Conservation (phyloP, 2,888 invertebrate genomes). For the Amitus sp. region DNA sequence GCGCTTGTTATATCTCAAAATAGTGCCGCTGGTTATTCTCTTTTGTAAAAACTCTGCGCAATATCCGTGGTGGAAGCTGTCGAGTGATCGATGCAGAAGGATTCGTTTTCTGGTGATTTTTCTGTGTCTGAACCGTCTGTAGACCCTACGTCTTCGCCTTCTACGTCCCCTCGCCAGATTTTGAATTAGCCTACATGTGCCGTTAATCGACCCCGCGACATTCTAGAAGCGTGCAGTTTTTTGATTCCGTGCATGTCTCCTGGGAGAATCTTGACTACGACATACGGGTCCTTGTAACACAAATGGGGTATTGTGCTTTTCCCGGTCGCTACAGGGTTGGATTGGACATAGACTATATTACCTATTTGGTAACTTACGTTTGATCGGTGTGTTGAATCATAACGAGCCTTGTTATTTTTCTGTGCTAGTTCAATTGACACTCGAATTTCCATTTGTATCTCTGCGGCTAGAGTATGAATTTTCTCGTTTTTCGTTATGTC, state of each 20-base stretch:
- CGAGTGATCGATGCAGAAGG: constrained; percentile 17
- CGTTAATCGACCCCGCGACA: neutral
- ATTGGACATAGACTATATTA: constrained; percentile 17
- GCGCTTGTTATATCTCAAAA: constrained; percentile 28
- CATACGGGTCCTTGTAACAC: constrained; percentile 14
- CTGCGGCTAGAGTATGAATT: constrained; percentile 1
- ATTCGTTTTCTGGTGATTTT: too few species aligned
- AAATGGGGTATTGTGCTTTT: constrained; percentile 19
- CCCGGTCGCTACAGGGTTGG: constrained; percentile 15
- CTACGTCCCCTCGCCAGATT: too few species aligned
- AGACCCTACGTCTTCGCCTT: too few species aligned
- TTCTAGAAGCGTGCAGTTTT: neutral
- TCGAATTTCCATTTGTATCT: constrained; percentile 6
- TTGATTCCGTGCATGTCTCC: constrained; percentile 8
- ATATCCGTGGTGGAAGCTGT: constrained; percentile 16
- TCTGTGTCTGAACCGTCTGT: too few species aligned
- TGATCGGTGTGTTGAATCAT: constrained; percentile 5
- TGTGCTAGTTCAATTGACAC: constrained; percentile 8
- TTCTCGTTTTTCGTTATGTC: neutral
- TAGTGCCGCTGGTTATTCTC: constrained; percentile 8
- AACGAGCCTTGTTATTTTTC: constrained; percentile 8
- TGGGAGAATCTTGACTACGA: constrained; percentile 6
- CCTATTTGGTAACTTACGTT: constrained; percentile 13
- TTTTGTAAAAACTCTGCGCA: constrained; percentile 14
- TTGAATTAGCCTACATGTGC: constrained; percentile 27